Evolutionary conservation across 2,888 invertebrate genomes (phyloP).

Genomic region (Creontiades dilutus): DNA sequence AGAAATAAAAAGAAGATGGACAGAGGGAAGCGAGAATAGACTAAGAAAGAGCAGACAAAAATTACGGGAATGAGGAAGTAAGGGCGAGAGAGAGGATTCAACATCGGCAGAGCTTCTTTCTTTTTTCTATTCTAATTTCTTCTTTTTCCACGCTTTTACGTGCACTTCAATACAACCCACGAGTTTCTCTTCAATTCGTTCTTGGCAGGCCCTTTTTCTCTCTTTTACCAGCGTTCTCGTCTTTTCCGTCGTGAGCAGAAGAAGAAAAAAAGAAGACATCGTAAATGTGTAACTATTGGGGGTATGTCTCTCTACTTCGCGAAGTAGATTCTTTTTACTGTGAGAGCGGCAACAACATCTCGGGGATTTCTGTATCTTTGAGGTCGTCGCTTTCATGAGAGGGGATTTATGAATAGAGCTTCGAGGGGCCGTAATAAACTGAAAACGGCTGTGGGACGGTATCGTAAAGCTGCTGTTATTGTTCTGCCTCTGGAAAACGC

Average conservation of each 20-base stretch:
- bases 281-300: slow-evolving; percentile 4
- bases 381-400: not conserved
- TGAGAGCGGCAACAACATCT: not conserved
- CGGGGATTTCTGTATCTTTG: not conserved
- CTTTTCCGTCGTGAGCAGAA: not conserved
- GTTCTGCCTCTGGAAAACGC: not conserved
- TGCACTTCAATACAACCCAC: not conserved
- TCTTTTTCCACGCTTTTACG: not conserved
- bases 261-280: not conserved
- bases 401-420: slow-evolving; percentile 25
- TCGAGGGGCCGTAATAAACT: not conserved
- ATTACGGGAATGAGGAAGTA: not conserved
- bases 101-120: not conserved
- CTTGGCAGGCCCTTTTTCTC: not conserved
- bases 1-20: not conserved
- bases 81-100: not conserved
- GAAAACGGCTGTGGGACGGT: not conserved
- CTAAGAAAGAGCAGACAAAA: not conserved
- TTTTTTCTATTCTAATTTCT: not conserved
- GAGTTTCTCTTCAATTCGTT: not conserved
- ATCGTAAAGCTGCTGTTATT: slow-evolving; percentile 2
- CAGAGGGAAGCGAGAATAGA: not conserved
- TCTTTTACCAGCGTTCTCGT: too few relatives aligned
- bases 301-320: not conserved
- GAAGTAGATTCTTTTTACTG: not conserved